These are phyloP conservation scores for Nicator chloris DNA, from an alignment of 2,113 vertebrate species.

Conservation along the genomic window DNA sequence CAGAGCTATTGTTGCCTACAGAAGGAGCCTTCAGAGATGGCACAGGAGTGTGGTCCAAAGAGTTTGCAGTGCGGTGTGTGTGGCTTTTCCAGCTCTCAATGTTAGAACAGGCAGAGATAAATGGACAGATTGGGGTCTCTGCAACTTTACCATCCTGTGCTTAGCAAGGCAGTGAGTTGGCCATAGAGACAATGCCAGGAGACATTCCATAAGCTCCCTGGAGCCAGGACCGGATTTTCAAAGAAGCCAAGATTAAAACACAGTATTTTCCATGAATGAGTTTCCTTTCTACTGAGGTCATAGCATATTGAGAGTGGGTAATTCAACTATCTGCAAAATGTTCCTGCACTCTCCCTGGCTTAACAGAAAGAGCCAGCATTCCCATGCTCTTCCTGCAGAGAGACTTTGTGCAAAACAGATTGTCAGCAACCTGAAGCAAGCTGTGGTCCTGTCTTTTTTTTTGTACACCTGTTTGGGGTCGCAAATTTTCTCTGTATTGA, in stretches of 20 bases:
- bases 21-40: conserved; percentile 29
- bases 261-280: conserved; percentile 24
- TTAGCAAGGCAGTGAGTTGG: background rate
- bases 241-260: conserved; percentile 16
- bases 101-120: background rate
- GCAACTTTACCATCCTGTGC: background rate
- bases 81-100: background rate
- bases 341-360: background rate
- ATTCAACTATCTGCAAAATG: background rate
- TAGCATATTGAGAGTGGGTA: background rate
- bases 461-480: background rate
- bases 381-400: background rate
- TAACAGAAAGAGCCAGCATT: background rate
- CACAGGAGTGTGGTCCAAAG: background rate
- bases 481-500: background rate
- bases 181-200: background rate
- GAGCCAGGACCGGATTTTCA: conserved; percentile 30
- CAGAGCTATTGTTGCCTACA: conserved; percentile 34
- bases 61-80: background rate
- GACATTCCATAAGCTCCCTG: background rate
- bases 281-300: conserved; percentile 30
- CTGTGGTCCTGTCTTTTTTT: background rate
- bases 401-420: background rate
- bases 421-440: background rate
- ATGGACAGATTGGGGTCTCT: background rate